A percentile compares a stretch with the other conserved stretches of the same genome.
Evolutionary conservation across 2,888 invertebrate species (phyloP).

Genomic region (Morpho deidamia): DNA sequence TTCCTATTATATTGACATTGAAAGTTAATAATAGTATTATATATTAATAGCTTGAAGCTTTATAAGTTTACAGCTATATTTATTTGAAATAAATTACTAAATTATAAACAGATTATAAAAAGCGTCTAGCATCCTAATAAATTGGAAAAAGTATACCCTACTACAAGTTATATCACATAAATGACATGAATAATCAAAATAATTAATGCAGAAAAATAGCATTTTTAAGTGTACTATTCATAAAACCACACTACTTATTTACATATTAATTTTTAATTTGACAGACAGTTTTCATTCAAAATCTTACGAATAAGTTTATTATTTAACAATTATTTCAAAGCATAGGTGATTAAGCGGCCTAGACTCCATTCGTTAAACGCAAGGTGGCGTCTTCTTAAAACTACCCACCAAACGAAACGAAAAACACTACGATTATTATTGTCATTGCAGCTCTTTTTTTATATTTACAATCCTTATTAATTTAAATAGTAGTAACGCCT

Average conservation of each 20-base stretch:
- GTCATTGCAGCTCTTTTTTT: slow-evolving; percentile 52
- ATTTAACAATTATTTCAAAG: neutral
- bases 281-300: slow-evolving; percentile 47
- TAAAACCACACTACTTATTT: slow-evolving; percentile 51
- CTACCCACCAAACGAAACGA: neutral
- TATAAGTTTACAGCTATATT: neutral
- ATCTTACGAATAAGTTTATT: slow-evolving; percentile 9
- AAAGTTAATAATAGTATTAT: slow-evolving; percentile 51
- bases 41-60: slow-evolving; percentile 15
- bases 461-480: slow-evolving; percentile 31
- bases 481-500: too few relatives aligned
- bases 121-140: too few relatives aligned
- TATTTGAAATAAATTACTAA: too few relatives aligned
- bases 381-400: slow-evolving; percentile 1
- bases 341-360: neutral
- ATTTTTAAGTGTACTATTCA: neutral
- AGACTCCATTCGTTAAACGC: neutral
- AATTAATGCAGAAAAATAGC: neutral
- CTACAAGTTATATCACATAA: too few relatives aligned
- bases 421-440: slow-evolving; percentile 48
- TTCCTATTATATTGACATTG: slow-evolving; percentile 52
- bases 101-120: too few relatives aligned
- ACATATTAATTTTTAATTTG: slow-evolving; percentile 60
- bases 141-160: too few relatives aligned
- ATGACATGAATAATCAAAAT: too few relatives aligned